Base-by-base conservation (phyloP, 1,140 invertebrate genomes). In the Drosophila persimilis region DNA sequence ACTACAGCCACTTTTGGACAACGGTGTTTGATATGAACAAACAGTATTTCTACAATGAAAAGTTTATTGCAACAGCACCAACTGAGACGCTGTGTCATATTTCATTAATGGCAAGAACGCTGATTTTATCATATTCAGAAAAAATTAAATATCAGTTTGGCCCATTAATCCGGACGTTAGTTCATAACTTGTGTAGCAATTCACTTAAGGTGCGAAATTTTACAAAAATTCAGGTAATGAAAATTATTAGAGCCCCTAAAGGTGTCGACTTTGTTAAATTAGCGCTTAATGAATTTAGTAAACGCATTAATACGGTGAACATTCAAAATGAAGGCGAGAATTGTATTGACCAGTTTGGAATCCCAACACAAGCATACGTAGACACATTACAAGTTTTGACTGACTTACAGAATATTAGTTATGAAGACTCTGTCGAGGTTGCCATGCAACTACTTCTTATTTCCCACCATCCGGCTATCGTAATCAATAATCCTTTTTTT, bases 31-130 rank as follows among this genome's bases (percentile, higher is more conserved):
- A 96, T 90, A 91, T 95, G 70, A 94, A 96, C 20, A 97, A 97
- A 81, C 95, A 96, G 74, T 92, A 95, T 50, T 96, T 97, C 89
- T 94, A 97, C 44, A 94, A 95, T 48, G 97, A 98, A 71, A 96
- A 97, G 76, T 96, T 96, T 90, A 91, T 97, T 29, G 84, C 93
- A 9, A 92, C 94, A 17, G 95, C 95, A 45, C 90, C 93, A n/a
- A 94, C 96, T 73, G 95, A 97, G 91, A 94, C 93, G 44, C 90
- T 95, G 13, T 93, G 93, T 54, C 92, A 94, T 63, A 91, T 95
- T 6, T 93, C 95, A 51, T 90, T 94, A 29, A 90, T 96, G 13
- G 94, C 94, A 70, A 94, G 95, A 80, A 92, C 92, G 48, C 88
- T 97, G 6, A 90, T 96, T 1, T 86, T 93, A 7, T 93, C 95